Percentiles rank a stretch among this genome's conserved stretches.
These are phyloP conservation scores for Syngnathus scovelli DNA, from an alignment of 2,113 vertebrate genomes.

Conservation along the genomic window DNA sequence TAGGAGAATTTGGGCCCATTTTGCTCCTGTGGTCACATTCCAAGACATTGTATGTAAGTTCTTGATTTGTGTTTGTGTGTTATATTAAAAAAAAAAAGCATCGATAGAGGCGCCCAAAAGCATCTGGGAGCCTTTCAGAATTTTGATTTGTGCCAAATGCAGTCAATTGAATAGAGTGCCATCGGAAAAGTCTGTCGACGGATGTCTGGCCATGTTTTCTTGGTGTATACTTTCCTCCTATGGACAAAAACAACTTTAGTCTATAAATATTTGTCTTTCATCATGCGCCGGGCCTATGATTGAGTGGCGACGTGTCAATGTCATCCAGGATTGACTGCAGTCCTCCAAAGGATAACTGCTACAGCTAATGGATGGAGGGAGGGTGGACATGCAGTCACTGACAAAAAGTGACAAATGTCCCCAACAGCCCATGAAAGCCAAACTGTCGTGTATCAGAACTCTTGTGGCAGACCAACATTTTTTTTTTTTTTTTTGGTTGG, in stretches of 20 bases:
- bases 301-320: slow-evolving; percentile 7
- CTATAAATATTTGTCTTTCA: slow-evolving; percentile 3
- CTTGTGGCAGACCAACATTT: background rate
- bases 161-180: slow-evolving; percentile 4
- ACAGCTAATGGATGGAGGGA: slow-evolving; percentile 2
- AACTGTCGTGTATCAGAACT: background rate
- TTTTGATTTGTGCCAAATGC: slow-evolving; percentile 9
- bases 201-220: background rate
- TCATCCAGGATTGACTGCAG: slow-evolving; percentile 8
- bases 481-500: background rate
- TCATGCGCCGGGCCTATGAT: background rate
- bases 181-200: background rate
- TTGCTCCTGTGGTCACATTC: slow-evolving; percentile 1
- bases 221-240: background rate
- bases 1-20: background rate
- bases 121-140: background rate
- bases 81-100: background rate
- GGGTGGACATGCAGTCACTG: background rate
- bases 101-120: background rate
- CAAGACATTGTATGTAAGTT: background rate
- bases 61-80: slow-evolving; percentile 6
- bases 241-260: background rate
- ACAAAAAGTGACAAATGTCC: slow-evolving; percentile 12
- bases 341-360: slow-evolving; percentile 8
- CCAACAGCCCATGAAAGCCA: background rate